Conservation (phyloP, 2,797 vertebrate species). For the Crenichthys baileyi region DNA sequence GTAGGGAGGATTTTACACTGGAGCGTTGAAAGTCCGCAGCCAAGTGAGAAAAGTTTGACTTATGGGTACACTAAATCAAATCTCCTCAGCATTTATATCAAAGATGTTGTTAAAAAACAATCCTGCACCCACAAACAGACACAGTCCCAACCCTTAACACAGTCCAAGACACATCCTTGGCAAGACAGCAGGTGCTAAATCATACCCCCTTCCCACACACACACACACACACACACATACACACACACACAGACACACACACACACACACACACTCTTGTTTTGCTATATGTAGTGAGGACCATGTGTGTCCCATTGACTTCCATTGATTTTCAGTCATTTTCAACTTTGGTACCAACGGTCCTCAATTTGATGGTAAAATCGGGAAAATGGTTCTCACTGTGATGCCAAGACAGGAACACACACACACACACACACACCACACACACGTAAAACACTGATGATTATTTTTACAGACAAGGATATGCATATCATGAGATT, state of each 20-base stretch:
- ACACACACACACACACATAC: constrained; percentile 6
- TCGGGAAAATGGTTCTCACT: no score
- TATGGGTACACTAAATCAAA: constrained; percentile 67
- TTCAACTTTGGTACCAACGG: no score
- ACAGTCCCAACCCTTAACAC: constrained; percentile 40
- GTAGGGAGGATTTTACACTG: constrained; percentile 53
- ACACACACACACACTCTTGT: constrained; percentile 27
- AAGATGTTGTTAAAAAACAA: constrained; percentile 52
- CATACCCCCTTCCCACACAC: constrained; percentile 6
- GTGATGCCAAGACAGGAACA: no score
- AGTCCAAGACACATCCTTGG: constrained; percentile 39
- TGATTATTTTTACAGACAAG: constrained; percentile 56
- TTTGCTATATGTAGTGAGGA: no score
- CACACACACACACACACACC: constrained; percentile 9
- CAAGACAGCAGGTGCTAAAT: constrained; percentile 39
- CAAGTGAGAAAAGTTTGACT: constrained; percentile 59
- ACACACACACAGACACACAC: constrained; percentile 8
- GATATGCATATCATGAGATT: constrained; percentile 21
- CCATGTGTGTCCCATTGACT: no score
- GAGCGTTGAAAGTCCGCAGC: constrained; percentile 61
- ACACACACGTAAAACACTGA: constrained; percentile 33
- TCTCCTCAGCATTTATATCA: constrained; percentile 50
- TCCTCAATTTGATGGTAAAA: no score
- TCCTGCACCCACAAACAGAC: constrained; percentile 48
- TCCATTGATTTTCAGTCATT: no score